Evolutionary conservation across 2,888 invertebrate genomes (phyloP).

Genomic region (Epirrhoe tristata): DNA sequence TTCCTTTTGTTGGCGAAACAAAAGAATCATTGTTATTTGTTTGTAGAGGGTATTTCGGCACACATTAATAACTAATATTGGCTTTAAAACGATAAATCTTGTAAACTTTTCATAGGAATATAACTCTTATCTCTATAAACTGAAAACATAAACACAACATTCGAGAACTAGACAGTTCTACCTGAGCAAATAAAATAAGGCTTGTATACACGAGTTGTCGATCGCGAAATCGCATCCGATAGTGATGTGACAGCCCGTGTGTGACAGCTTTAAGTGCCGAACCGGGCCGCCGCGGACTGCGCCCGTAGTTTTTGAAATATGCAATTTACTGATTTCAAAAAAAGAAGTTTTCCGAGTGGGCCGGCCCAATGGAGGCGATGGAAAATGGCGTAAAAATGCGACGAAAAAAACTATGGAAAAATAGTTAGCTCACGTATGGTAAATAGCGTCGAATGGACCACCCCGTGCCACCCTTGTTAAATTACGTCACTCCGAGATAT

Average conservation of each 20-base stretch:
- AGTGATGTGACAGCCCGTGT: conserved; percentile 22
- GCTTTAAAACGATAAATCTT: background rate
- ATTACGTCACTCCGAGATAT: conserved; percentile 50
- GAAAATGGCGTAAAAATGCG: conserved; percentile 76
- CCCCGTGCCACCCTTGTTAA: conserved; percentile 57
- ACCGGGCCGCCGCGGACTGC: conserved; percentile 40
- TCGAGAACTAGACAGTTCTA: background rate
- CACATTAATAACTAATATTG: background rate
- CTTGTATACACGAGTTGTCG: background rate
- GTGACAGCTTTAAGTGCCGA: conserved; percentile 28
- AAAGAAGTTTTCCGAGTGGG: conserved; percentile 55
- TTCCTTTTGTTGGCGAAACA: conserved; percentile 39
- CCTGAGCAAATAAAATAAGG: conserved; percentile 12
- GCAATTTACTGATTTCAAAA: conserved; percentile 83
- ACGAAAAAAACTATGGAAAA: conserved; percentile 70
- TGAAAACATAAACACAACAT: background rate
- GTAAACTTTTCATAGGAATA: background rate
- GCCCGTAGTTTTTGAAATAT: conserved; percentile 83
- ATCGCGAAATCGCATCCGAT: conserved; percentile 10
- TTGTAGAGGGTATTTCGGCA: conserved; percentile 6
- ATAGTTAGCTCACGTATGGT: conserved; percentile 76
- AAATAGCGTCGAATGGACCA: conserved; percentile 68
- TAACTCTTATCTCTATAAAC: background rate
- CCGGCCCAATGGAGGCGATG: conserved; percentile 67
- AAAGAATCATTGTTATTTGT: conserved; percentile 10